Evolutionary conservation across 1,140 invertebrate genomes (phyloP).

Genomic region (Drosophila rhopaloa): DNA sequence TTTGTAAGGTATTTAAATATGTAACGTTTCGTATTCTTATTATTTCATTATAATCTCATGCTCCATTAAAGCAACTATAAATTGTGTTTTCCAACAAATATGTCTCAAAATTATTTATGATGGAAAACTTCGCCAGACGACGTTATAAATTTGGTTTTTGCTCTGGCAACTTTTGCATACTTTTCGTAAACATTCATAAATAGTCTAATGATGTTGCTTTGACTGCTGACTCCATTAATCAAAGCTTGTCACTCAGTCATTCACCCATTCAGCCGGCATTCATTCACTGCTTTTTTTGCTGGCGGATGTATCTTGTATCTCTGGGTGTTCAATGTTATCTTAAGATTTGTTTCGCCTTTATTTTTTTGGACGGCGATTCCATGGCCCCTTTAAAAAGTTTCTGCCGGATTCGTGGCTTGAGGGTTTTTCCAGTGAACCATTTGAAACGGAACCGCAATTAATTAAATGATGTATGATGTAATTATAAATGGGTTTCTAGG

Average conservation of each 20-base stretch:
- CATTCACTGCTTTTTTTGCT: conserved; percentile 39
- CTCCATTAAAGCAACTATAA: neutral
- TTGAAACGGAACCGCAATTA: conserved; percentile 36
- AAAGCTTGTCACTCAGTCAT: conserved; percentile 67
- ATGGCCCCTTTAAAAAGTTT: conserved; percentile 32
- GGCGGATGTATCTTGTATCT: conserved; percentile 60
- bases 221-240: conserved; percentile 62
- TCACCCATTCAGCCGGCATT: conserved; percentile 44
- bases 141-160: conserved; percentile 28
- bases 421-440: conserved; percentile 36
- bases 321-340: conserved; percentile 49
- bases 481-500: conserved; percentile 19
- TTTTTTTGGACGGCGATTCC: conserved; percentile 21
- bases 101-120: conserved; percentile 42
- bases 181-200: conserved; percentile 42
- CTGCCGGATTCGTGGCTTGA: conserved; percentile 17
- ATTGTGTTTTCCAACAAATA: neutral
- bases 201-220: conserved; percentile 70
- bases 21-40: neutral
- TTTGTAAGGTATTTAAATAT: too few relatives aligned
- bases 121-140: conserved; percentile 19
- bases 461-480: conserved; percentile 34
- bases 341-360: conserved; percentile 14
- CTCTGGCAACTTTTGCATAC: conserved; percentile 40
- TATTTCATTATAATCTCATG: neutral